phyloP scores from a whole-genome alignment of 2,888 invertebrate genomes.

The Lottia scabra region DNA sequence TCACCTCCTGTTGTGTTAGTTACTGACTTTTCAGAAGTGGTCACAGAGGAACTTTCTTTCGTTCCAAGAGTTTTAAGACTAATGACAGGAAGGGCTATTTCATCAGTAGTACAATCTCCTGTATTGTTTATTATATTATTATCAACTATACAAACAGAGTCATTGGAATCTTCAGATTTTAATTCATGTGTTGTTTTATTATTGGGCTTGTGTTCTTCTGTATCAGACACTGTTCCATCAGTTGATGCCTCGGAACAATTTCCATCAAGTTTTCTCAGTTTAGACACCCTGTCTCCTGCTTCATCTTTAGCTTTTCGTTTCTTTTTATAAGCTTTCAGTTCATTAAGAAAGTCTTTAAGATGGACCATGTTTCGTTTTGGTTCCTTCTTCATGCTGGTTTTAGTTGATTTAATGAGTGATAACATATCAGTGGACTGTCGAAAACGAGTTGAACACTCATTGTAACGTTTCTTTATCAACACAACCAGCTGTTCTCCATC shows the following conservation, averaged over 20 bases:
- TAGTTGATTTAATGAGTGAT: conserved; percentile 32
- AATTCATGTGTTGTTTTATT: too few relatives aligned
- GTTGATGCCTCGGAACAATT: not conserved
- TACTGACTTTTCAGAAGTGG: too few relatives aligned
- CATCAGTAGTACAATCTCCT: too few relatives aligned
- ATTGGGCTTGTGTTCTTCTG: not conserved
- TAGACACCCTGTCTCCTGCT: conserved; percentile 4
- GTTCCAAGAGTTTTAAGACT: too few relatives aligned
- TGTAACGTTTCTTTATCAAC: conserved; percentile 47
- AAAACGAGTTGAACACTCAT: conserved; percentile 43
- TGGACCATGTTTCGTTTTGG: conserved; percentile 47
- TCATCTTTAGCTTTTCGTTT: conserved; percentile 12
- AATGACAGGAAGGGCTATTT: too few relatives aligned
- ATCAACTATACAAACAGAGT: not conserved
- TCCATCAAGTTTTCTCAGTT: conserved; percentile 7
- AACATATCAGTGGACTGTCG: conserved; percentile 42
- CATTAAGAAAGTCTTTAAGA: conserved; percentile 49
- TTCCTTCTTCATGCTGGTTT: conserved; percentile 41
- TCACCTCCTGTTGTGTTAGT: too few relatives aligned
- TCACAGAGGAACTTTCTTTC: too few relatives aligned
- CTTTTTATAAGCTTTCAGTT: conserved; percentile 44
- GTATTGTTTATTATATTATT: too few relatives aligned
- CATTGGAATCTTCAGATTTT: not conserved
- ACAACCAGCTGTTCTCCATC: conserved; percentile 37
- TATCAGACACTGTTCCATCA: not conserved